Evolutionary conservation across 1,140 invertebrate genomes (phyloP).

Genomic region (Leptinotarsa lineolata): DNA sequence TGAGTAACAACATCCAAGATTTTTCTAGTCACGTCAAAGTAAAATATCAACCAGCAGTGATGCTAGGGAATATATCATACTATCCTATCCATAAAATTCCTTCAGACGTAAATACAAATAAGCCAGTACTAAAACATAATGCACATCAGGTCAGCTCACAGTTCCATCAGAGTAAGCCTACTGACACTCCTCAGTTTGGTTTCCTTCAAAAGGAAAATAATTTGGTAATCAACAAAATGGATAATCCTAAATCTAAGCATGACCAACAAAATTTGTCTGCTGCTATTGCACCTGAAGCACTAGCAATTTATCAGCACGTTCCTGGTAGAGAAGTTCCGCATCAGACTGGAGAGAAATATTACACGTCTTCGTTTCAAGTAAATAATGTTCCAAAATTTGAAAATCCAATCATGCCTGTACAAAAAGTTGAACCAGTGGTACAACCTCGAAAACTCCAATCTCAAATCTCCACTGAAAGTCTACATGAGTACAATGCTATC

Average conservation of each 20-base stretch:
- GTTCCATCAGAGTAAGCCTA: not conserved
- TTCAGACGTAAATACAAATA: not conserved
- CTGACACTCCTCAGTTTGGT: not conserved
- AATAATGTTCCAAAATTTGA: slow-evolving; percentile 26
- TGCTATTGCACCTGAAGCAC: not conserved
- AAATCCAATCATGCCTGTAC: not conserved
- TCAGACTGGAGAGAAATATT: slow-evolving; percentile 25
- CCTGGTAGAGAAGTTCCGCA: slow-evolving; percentile 23
- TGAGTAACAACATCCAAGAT: slow-evolving; percentile 34
- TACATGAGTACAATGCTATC: slow-evolving; percentile 58
- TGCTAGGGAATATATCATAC: not conserved
- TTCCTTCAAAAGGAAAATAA: not conserved
- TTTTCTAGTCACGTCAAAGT: slow-evolving; percentile 30
- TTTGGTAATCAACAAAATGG: not conserved
- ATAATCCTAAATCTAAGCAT: not conserved
- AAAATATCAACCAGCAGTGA: slow-evolving; percentile 24
- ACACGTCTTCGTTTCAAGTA: slow-evolving; percentile 41
- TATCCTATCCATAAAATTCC: not conserved
- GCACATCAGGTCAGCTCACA: not conserved
- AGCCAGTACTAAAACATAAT: not conserved
- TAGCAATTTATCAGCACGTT: slow-evolving; percentile 26
- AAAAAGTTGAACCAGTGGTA: slow-evolving; percentile 27
- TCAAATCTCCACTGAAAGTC: slow-evolving; percentile 43
- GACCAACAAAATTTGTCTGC: no score
- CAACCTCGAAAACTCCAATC: slow-evolving; percentile 36